A percentile compares a stretch with the other conserved stretches of the same genome.
Conservation (phyloP, 2,797 vertebrate species). For the Channa striata region DNA sequence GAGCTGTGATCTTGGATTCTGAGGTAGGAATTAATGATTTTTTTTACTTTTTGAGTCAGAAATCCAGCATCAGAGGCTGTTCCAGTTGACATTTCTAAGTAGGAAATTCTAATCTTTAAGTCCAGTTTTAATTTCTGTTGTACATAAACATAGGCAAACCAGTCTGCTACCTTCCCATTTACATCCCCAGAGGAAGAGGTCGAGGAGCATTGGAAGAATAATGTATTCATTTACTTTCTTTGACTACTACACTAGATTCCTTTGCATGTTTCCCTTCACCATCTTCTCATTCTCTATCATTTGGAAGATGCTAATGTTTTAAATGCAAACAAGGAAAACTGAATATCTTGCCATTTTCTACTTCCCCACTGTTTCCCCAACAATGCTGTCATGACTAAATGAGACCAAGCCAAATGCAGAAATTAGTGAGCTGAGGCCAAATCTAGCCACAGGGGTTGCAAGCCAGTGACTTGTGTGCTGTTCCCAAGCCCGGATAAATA, state of each 20-base stretch:
- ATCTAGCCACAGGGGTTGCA: too few species aligned
- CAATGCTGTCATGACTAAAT: constrained; percentile 77
- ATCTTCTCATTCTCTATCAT: constrained; percentile 68
- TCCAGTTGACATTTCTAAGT: too few species aligned
- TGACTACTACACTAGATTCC: constrained; percentile 8
- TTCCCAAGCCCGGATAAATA: too few species aligned
- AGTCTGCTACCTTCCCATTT: constrained; percentile 11
- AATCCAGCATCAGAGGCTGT: too few species aligned
- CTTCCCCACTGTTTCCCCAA: constrained; percentile 79
- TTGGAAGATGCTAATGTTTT: constrained; percentile 81
- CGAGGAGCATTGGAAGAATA: constrained; percentile 23
- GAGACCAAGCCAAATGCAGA: constrained; percentile 75
- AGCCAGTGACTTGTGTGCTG: too few species aligned
- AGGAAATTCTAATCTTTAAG: too few species aligned
- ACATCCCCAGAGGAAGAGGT: neutral
- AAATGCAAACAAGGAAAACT: constrained; percentile 80
- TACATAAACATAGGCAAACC: constrained; percentile 1
- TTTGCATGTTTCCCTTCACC: constrained; percentile 38
- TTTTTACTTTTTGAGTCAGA: too few species aligned
- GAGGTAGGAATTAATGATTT: too few species aligned
- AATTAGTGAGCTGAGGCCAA: constrained; percentile 81
- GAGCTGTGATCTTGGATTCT: too few species aligned
- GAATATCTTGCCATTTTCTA: constrained; percentile 82
- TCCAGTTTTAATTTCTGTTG: too few species aligned
- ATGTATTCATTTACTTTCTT: constrained; percentile 27